Conservation (phyloP, 1,140 invertebrate species). For the Magallana angulata region DNA sequence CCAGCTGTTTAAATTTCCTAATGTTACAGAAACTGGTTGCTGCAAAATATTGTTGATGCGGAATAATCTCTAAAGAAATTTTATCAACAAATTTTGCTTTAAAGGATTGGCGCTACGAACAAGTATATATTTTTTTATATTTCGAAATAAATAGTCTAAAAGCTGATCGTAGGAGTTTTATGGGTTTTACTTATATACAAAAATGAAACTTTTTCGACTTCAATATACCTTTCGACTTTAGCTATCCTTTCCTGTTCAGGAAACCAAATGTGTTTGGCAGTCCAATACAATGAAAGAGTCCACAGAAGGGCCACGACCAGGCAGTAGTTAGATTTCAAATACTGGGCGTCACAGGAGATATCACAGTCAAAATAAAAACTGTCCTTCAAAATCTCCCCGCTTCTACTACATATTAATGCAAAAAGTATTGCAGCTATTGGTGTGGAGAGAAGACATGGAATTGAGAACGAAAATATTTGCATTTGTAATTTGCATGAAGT, state of each 20-base stretch:
- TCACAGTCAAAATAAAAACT: background rate
- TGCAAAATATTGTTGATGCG: too few relatives aligned
- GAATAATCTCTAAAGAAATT: too few relatives aligned
- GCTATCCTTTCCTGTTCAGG: constrained; percentile 97
- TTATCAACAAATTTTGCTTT: too few relatives aligned
- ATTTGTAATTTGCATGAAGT: constrained; percentile 73
- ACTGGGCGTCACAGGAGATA: background rate
- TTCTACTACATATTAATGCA: constrained; percentile 15
- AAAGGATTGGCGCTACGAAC: background rate
- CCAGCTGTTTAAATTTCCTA: too few relatives aligned
- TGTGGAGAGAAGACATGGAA: constrained; percentile 66
- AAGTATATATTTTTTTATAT: background rate
- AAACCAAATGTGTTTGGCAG: constrained; percentile 98
- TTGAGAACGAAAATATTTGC: constrained; percentile 67
- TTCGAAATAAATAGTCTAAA: background rate
- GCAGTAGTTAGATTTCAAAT: constrained; percentile 41
- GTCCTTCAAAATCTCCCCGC: background rate
- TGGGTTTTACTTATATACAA: too few relatives aligned
- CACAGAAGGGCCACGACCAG: constrained; percentile 78
- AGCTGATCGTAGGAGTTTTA: too few relatives aligned
- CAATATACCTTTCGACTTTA: constrained; percentile 89
- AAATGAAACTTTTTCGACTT: too few relatives aligned
- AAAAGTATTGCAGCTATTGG: constrained; percentile 59
- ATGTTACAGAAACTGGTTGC: too few relatives aligned
- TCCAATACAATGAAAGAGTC: constrained; percentile 93